These are phyloP conservation scores for Coenobita brevimanus DNA, from an alignment of 1,140 invertebrate species.

Conservation along the genomic window DNA sequence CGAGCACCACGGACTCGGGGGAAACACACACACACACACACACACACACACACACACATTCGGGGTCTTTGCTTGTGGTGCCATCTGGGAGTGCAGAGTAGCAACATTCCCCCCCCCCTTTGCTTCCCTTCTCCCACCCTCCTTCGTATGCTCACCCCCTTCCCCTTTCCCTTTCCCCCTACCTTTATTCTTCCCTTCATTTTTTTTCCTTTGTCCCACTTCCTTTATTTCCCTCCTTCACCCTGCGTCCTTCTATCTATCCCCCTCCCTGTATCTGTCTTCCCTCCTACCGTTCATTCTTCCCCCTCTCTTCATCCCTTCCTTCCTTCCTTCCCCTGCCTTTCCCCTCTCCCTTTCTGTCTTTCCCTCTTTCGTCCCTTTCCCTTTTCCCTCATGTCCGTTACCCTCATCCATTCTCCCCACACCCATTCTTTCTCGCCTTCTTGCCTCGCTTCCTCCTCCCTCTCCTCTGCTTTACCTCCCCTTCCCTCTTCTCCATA, in stretches of 20 bases:
- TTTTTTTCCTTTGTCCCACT: not conserved
- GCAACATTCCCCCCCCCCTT: not conserved
- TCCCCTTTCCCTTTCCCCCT: not conserved
- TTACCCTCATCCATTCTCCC: not conserved
- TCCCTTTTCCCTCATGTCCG: not conserved
- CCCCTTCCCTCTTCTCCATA: not conserved
- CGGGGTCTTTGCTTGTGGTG: too few relatives aligned
- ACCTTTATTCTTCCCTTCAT: not conserved
- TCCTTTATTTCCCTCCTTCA: not conserved
- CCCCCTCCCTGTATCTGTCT: not conserved
- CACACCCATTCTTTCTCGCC: not conserved
- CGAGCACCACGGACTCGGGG: too few relatives aligned
- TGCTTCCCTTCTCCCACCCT: slow-evolving; percentile 1
- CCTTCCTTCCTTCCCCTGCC: not conserved
- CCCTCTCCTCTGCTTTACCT: not conserved
- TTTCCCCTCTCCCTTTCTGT: not conserved
- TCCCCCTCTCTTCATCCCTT: not conserved
- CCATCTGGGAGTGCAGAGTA: not conserved
- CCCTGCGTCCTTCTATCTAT: not conserved
- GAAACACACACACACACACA: too few relatives aligned
- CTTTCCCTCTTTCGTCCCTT: not conserved
- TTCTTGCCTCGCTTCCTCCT: not conserved
- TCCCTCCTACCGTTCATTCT: not conserved
- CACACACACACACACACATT: too few relatives aligned
- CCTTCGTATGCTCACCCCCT: not conserved